Percentiles rank a stretch among this genome's conserved stretches.
Conservation (phyloP, 2,797 vertebrate species). For the Graptemys geographica region DNA sequence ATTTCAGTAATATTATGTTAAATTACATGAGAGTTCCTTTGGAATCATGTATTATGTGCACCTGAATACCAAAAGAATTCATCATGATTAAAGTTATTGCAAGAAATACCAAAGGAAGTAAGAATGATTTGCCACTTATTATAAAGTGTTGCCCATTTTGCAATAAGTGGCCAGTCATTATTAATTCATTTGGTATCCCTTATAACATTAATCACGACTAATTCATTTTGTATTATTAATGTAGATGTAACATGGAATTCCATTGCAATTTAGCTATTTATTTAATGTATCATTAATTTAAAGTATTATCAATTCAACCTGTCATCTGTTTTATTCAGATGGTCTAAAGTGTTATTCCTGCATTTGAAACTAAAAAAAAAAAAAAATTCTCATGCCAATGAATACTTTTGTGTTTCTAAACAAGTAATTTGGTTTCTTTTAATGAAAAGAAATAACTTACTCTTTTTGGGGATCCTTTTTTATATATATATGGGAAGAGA, state of each 20-base stretch:
- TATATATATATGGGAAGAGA: background rate
- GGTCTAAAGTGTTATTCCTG: background rate
- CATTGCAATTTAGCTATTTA: conserved; percentile 69
- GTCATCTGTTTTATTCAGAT: conserved; percentile 43
- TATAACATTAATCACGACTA: conserved; percentile 67
- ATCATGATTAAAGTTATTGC: conserved; percentile 71
- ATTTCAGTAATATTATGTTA: conserved; percentile 41
- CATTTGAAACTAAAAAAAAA: background rate
- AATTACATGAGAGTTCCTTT: conserved; percentile 61
- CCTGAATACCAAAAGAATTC: conserved; percentile 73
- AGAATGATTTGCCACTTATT: conserved; percentile 73
- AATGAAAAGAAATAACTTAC: accelerated
- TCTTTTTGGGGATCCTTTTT: background rate
- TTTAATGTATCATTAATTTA: conserved; percentile 73
- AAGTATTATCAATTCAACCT: conserved; percentile 58
- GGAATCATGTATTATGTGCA: conserved; percentile 52
- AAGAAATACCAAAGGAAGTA: conserved; percentile 68
- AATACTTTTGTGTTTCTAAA: background rate
- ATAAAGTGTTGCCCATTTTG: conserved; percentile 76
- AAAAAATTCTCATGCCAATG: background rate
- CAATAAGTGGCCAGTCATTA: conserved; percentile 68
- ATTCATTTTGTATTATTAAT: conserved; percentile 71
- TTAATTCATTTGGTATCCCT: conserved; percentile 72
- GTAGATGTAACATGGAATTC: conserved; percentile 59
- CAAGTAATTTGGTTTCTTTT: background rate